These are phyloP conservation scores for Pseudotriccus pelzelni DNA, from an alignment of 2,797 vertebrate genomes.

Conservation along the genomic window DNA sequence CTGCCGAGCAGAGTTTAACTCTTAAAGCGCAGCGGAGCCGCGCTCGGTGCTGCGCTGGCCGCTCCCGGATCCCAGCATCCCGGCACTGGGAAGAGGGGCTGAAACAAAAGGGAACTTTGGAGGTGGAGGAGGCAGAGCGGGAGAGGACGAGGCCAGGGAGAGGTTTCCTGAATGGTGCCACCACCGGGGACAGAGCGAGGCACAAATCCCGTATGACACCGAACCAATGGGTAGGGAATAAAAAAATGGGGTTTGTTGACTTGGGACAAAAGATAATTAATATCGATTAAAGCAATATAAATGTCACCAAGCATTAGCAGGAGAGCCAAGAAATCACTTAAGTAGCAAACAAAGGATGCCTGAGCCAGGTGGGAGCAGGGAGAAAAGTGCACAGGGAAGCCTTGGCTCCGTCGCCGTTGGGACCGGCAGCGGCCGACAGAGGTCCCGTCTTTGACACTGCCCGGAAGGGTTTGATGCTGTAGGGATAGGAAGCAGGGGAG, in stretches of 20 bases:
- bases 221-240: background rate
- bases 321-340: background rate
- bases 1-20: conserved; percentile 1
- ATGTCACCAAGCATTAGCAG: background rate
- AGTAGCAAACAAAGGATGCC: background rate
- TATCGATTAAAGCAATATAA: conserved; percentile 38
- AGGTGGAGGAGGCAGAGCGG: background rate
- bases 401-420: accelerated
- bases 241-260: background rate
- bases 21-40: background rate
- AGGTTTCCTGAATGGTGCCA: background rate
- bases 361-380: background rate
- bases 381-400: background rate
- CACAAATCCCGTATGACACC: accelerated
- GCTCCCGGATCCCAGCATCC: accelerated
- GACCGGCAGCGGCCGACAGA: accelerated
- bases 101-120: background rate
- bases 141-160: background rate
- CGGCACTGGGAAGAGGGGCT: accelerated
- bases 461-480: accelerated
- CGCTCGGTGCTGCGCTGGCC: accelerated
- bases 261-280: conserved; percentile 13
- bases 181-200: accelerated
- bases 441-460: background rate
- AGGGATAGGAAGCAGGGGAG: background rate